phyloP scores from a whole-genome alignment of 1,140 invertebrate species.

The Sipha flava region DNA sequence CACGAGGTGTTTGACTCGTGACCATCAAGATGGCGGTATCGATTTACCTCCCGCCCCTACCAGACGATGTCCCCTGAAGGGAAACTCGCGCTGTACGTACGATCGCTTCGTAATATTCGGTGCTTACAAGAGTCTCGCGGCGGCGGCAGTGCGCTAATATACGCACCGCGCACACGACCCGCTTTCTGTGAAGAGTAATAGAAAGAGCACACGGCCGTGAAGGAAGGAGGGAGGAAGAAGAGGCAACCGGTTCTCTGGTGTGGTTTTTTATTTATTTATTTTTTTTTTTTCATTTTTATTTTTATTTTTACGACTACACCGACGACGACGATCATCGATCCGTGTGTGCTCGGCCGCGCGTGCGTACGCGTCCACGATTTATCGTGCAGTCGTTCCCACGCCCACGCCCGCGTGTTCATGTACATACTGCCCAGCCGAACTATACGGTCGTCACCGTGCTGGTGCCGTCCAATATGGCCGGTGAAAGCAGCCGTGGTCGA shows the following conservation, averaged over 20 bases:
- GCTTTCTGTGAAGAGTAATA: not conserved
- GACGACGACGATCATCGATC: constrained; percentile 27
- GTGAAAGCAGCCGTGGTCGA: not conserved
- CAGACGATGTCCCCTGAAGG: not conserved
- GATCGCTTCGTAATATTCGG: not conserved
- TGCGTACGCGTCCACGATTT: constrained; percentile 22
- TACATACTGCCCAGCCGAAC: not conserved
- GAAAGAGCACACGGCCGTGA: not conserved
- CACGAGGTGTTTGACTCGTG: constrained; percentile 29
- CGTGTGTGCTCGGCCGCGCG: constrained; percentile 7
- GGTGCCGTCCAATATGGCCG: not conserved
- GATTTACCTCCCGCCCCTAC: constrained; percentile 7
- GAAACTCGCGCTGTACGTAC: not conserved
- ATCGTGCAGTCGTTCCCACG: constrained; percentile 27
- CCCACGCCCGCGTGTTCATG: constrained; percentile 14
- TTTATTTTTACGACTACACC: constrained; percentile 18
- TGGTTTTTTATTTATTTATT: constrained; percentile 30
- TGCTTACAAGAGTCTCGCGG: not conserved
- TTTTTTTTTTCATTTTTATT: constrained; percentile 8
- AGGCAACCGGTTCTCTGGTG: constrained; percentile 21
- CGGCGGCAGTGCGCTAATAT: constrained; percentile 27
- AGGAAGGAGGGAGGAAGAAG: not conserved
- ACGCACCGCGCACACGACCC: not conserved
- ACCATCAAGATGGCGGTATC: constrained; percentile 31
- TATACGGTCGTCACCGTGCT: not conserved